Conservation (phyloP, 2,797 vertebrate genomes). For the Otus scops region DNA sequence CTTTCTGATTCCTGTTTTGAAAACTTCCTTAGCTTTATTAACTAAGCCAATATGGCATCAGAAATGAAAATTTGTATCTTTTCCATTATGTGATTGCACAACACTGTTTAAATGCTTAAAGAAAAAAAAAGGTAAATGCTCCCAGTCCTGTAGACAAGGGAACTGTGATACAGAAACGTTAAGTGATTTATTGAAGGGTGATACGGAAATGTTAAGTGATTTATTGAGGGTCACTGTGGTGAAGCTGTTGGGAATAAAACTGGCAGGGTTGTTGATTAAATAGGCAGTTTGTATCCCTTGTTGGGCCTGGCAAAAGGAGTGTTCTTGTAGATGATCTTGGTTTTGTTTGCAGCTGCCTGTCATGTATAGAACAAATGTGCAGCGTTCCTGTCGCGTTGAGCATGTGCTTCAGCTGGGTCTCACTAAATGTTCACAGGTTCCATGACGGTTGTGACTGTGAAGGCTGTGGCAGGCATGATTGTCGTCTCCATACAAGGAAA, state of each 20-base stretch:
- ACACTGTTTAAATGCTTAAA: not conserved
- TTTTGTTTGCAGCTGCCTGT: not conserved
- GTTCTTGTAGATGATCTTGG: not conserved
- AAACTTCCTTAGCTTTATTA: not conserved
- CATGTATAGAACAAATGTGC: accelerated
- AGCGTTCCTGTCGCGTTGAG: not conserved
- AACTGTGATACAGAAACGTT: not conserved
- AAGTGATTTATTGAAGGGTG: not conserved
- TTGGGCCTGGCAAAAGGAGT: not conserved
- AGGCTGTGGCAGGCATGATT: slow-evolving; percentile 92
- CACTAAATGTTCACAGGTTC: slow-evolving; percentile 79
- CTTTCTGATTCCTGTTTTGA: not conserved
- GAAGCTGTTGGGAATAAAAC: not conserved
- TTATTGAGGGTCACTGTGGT: not conserved
- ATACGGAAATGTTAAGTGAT: not conserved
- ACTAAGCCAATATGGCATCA: not conserved
- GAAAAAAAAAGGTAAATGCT: not conserved
- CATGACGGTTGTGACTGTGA: slow-evolving; percentile 89
- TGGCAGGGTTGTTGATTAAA: not conserved
- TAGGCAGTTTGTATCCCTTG: not conserved
- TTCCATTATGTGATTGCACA: not conserved
- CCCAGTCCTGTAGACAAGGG: not conserved
- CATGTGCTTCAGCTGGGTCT: not conserved
- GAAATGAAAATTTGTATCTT: not conserved
- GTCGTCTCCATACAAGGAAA: slow-evolving; percentile 84